Evolutionary conservation across 2,797 vertebrate genomes (phyloP), one percentile per base, ranked within the genome.

Genomic region (Antennarius maculatus): DNA sequence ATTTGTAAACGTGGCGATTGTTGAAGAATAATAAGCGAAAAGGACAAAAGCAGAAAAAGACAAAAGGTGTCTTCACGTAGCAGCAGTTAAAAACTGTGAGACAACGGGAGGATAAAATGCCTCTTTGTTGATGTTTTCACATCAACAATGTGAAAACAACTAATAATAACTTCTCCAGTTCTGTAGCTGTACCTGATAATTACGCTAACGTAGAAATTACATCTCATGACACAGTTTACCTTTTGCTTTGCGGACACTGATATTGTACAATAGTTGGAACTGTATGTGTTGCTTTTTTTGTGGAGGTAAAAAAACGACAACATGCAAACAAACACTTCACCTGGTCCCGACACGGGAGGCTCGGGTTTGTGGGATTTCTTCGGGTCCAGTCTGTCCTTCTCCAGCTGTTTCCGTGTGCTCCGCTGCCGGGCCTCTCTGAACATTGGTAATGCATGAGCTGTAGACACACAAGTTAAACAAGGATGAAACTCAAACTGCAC

Each of bases 371-470:
- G 96, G 58, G 97, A 99, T 85, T 96, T 98, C 83, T 95, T 80
- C 1, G 97, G 97, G 79, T 99, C 97, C 39, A 99, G 90, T 13
- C 98, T 86, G 86, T 98, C 97, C 86, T 99, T 99, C 88, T 99
- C 97, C 90, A 99, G 92, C 87, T 99, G 97, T 63, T 99, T 99
- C 60, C 96, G 93, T 1, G 98, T 99, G 82, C 98, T 99, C 73
- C 95, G 92, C 57, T 99, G 97, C 60, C 97, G 94, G 71, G 97
- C 96, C 80, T 99, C 98, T 18, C 97, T 94, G 93, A 99, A 99
- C 98, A 99, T 99, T 0, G 97, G 98, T 86, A 99, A 89, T 0
- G 96, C 97, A 54, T 99, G 97, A 72, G 98, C 97, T 99, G 77
- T 37, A 73, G 63, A 54, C 47, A 76, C 50, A 82, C 79, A 79